Percentiles rank a stretch among this genome's conserved stretches.
These are phyloP conservation scores for Coecobrya sp. DNA, from an alignment of 2,888 invertebrate genomes.

Conservation along the genomic window DNA sequence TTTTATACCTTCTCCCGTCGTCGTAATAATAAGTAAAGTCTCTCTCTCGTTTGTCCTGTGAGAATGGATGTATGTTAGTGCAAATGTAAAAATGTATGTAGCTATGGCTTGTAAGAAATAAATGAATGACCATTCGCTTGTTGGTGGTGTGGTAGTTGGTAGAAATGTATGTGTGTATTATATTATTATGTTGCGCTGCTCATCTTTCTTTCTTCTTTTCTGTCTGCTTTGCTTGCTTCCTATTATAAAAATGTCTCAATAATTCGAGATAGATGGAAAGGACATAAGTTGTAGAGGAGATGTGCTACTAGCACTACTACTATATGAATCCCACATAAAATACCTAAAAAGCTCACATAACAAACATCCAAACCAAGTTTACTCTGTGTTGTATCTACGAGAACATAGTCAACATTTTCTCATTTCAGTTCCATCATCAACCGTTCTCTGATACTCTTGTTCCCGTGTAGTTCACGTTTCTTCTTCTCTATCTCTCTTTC, in stretches of 20 bases:
- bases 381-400: neutral
- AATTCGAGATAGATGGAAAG: slow-evolving; percentile 37
- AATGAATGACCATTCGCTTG: slow-evolving; percentile 53
- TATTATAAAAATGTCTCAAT: slow-evolving; percentile 46
- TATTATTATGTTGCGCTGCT: slow-evolving; percentile 9
- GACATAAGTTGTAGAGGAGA: slow-evolving; percentile 15
- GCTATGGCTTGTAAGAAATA: neutral
- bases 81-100: slow-evolving; percentile 26
- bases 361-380: neutral
- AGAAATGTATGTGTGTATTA: neutral
- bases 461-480: neutral
- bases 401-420: slow-evolving; percentile 30
- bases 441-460: neutral
- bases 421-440: slow-evolving; percentile 24
- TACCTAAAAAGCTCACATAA: neutral
- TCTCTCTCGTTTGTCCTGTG: slow-evolving; percentile 38
- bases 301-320: neutral
- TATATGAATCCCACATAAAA: neutral
- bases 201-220: slow-evolving; percentile 55
- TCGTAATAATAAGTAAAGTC: slow-evolving; percentile 1
- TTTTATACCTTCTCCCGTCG: slow-evolving; percentile 17
- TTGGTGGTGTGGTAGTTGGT: neutral
- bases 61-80: neutral
- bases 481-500: neutral
- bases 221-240: slow-evolving; percentile 26